These are phyloP conservation scores for Semnopithecus entellus DNA, from an alignment of 2,113 vertebrate genomes.

Conservation along the genomic window DNA sequence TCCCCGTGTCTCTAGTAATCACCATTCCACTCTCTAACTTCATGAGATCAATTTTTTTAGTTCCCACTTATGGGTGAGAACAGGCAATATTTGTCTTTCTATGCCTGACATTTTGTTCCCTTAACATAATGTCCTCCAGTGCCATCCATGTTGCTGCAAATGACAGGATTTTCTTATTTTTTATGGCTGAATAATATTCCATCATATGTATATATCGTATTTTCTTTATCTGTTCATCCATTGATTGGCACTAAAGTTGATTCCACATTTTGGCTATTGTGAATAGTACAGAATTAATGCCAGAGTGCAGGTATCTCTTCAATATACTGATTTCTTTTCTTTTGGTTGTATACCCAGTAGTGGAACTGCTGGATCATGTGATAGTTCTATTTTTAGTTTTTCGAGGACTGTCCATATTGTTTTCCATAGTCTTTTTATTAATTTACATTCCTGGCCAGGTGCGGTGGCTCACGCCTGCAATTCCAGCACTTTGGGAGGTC, in stretches of 20 bases:
- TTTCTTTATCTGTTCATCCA: background rate
- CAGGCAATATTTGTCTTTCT: background rate
- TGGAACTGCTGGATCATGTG: background rate
- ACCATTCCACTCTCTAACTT: background rate
- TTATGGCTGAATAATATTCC: background rate
- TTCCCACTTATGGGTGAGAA: background rate
- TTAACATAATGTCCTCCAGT: background rate
- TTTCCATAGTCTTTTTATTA: background rate
- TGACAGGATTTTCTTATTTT: background rate
- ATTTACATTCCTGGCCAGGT: background rate
- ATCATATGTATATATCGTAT: background rate
- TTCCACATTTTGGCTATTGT: background rate
- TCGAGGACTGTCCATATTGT: background rate
- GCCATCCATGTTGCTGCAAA: background rate
- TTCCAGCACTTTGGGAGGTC: no score
- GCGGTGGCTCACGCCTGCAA: rapidly evolving
- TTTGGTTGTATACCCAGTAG: background rate
- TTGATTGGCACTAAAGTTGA: background rate
- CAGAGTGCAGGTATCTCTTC: background rate
- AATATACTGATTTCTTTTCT: background rate
- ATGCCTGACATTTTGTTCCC: background rate
- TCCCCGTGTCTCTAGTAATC: background rate
- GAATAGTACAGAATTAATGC: background rate
- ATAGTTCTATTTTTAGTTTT: background rate
- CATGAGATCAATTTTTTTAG: background rate